Evolutionary conservation across 2,888 invertebrate genomes (phyloP).

Genomic region (Lathronympha strigana): DNA sequence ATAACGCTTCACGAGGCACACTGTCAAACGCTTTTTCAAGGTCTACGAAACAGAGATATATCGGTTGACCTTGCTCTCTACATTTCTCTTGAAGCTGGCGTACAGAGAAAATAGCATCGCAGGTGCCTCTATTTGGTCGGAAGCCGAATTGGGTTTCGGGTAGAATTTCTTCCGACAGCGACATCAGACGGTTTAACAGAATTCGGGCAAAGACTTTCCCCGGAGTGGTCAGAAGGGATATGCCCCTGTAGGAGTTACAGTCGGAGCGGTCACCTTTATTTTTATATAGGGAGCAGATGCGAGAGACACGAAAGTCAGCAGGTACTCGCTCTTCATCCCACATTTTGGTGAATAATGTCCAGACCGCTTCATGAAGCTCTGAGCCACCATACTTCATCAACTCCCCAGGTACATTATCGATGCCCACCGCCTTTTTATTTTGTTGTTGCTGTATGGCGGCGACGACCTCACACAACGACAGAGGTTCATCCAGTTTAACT

Average conservation of each 20-base stretch:
- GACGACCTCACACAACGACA: neutral
- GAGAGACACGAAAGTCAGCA: neutral
- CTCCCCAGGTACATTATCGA: conserved; percentile 4
- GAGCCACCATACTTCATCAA: neutral
- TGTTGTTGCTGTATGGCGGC: neutral
- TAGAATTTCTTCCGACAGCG: neutral
- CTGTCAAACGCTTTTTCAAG: neutral
- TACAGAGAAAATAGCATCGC: conserved; percentile 1
- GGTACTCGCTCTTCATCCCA: conserved; percentile 2
- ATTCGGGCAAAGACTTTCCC: neutral
- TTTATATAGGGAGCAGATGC: conserved; percentile 6
- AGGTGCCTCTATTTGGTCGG: neutral
- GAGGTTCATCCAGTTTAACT: neutral
- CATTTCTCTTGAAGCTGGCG: conserved; percentile 1
- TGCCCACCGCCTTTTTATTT: too few relatives aligned
- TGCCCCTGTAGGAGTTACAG: conserved; percentile 8
- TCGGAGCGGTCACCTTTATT: conserved; percentile 15
- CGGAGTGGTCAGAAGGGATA: neutral
- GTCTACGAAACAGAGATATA: conserved; percentile 2
- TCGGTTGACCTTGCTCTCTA: neutral
- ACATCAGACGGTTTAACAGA: neutral
- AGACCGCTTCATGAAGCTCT: neutral
- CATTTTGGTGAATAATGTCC: conserved; percentile 3
- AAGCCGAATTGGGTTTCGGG: too few relatives aligned
- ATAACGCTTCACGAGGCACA: neutral